Evolutionary conservation across 2,113 vertebrate species (phyloP).

Genomic region (Oreochromis spilurus): DNA sequence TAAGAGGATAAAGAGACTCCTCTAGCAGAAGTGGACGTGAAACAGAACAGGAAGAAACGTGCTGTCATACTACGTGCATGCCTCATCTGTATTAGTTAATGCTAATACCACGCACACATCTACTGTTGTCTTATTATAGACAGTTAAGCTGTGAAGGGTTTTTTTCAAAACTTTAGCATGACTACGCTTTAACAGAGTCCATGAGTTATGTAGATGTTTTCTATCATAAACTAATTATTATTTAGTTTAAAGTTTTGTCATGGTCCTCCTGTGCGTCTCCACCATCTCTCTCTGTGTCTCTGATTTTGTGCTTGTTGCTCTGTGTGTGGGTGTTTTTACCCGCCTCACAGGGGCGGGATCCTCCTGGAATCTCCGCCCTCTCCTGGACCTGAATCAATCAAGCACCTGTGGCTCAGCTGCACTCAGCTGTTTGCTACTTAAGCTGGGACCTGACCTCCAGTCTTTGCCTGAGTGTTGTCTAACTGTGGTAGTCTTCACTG

Average conservation of each 20-base stretch:
- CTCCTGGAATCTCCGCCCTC: not conserved
- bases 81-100: not conserved
- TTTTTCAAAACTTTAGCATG: not conserved
- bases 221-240: not conserved
- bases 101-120: not conserved
- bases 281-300: fast-evolving
- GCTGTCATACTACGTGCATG: not conserved
- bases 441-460: not conserved
- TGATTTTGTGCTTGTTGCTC: not conserved
- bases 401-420: not conserved
- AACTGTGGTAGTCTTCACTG: fast-evolving
- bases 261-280: not conserved
- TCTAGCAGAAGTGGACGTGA: fast-evolving
- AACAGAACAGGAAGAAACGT: not conserved
- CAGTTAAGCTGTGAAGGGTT: not conserved
- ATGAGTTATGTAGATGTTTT: not conserved
- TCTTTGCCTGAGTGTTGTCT: not conserved
- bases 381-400: not conserved
- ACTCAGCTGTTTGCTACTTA: not conserved
- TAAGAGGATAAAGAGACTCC: not conserved
- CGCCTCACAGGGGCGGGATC: not conserved
- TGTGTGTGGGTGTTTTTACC: not conserved
- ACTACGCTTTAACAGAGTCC: not conserved
- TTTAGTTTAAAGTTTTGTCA: not conserved
- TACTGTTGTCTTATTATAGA: not conserved